These are phyloP conservation scores for Blastomussa wellsi DNA, from an alignment of 92 coral and sea anemone species.

Conservation along the genomic window DNA sequence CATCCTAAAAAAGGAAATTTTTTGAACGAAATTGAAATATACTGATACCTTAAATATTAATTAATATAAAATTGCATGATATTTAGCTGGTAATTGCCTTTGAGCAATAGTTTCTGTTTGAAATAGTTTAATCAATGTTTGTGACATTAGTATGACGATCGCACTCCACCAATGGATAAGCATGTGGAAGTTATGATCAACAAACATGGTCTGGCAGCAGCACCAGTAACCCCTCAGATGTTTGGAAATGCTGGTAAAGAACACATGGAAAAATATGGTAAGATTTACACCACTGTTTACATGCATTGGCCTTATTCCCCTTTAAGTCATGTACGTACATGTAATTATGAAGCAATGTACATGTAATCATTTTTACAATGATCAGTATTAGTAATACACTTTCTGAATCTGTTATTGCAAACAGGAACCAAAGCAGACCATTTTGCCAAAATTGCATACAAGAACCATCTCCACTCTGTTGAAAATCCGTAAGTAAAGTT, in stretches of 20 bases:
- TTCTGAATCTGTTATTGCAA: neutral
- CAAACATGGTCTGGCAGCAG: constrained; percentile 77
- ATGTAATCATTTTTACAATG: too few relatives aligned
- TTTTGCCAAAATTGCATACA: constrained; percentile 98
- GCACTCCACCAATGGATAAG: constrained; percentile 82
- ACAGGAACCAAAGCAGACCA: constrained; percentile 91
- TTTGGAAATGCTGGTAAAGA: constrained; percentile 98
- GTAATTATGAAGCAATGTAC: too few relatives aligned
- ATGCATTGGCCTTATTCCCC: too few relatives aligned
- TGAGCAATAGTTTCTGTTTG: neutral
- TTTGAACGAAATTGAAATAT: too few relatives aligned
- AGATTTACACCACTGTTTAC: too few relatives aligned
- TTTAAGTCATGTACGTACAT: too few relatives aligned
- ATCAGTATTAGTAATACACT: too few relatives aligned
- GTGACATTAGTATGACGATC: constrained; percentile 65
- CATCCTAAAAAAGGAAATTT: too few relatives aligned
- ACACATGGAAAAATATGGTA: constrained; percentile 98
- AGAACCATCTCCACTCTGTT: constrained; percentile 96
- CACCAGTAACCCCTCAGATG: constrained; percentile 97
- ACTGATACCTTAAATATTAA: too few relatives aligned
- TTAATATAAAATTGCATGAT: too few relatives aligned
- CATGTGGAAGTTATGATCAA: constrained; percentile 79
- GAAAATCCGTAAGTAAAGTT: constrained; percentile 95
- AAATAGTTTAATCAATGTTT: neutral
- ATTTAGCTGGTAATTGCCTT: too few relatives aligned